Evolutionary conservation across 2,797 vertebrate species (phyloP).

Genomic region (Pseudochromis fuscus): DNA sequence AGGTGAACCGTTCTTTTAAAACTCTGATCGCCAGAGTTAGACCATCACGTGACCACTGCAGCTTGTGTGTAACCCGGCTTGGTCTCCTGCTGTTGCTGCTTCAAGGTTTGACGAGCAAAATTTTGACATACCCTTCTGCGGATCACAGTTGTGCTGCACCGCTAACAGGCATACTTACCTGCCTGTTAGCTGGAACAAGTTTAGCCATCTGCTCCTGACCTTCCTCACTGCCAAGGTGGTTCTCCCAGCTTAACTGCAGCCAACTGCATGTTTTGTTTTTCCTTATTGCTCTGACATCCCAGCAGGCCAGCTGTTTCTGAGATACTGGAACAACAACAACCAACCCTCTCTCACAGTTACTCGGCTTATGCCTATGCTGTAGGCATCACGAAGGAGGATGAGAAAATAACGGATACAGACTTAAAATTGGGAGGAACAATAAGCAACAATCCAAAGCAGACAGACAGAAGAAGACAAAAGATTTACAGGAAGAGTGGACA

Average conservation of each 20-base stretch:
- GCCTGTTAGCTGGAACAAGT: slow-evolving; percentile 14
- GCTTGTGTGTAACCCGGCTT: not conserved
- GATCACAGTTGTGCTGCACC: slow-evolving; percentile 6
- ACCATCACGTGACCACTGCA: not conserved
- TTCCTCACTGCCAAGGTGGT: slow-evolving; percentile 44
- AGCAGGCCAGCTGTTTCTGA: slow-evolving; percentile 37
- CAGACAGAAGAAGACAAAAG: slow-evolving; percentile 9
- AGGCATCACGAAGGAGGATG: not conserved
- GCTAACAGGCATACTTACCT: slow-evolving; percentile 15
- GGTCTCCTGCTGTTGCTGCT: not conserved
- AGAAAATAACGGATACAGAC: slow-evolving; percentile 12
- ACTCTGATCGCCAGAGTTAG: not conserved
- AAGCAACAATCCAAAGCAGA: not conserved
- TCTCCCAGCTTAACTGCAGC: slow-evolving; percentile 41
- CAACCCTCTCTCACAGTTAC: slow-evolving; percentile 24
- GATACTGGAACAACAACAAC: slow-evolving; percentile 30
- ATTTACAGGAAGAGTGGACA: slow-evolving; percentile 13
- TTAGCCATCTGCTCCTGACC: slow-evolving; percentile 41
- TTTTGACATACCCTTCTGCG: slow-evolving; percentile 3
- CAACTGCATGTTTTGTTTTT: slow-evolving; percentile 28
- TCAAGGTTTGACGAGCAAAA: slow-evolving; percentile 22
- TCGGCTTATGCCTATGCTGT: not conserved
- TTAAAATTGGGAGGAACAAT: not conserved
- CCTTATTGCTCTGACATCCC: slow-evolving; percentile 31
- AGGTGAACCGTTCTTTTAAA: not conserved